Percentiles rank a stretch among this genome's conserved stretches.
phyloP scores from a whole-genome alignment of 2,797 vertebrate genomes.

The Spinus pinus region DNA sequence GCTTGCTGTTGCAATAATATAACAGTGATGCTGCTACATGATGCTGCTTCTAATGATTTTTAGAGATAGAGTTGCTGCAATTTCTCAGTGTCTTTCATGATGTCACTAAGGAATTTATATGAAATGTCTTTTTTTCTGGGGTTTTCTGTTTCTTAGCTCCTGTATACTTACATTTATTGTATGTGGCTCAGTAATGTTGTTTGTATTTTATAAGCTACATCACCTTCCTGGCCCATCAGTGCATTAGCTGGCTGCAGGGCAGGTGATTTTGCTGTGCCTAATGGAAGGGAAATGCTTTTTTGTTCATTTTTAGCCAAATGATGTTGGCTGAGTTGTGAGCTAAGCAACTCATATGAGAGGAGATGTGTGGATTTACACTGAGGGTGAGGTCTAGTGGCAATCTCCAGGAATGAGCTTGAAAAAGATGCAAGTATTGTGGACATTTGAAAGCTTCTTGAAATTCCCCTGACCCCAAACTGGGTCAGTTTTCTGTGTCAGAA shows the following conservation, averaged over 20 bases:
- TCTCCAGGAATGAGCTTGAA: neutral
- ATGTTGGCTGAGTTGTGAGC: neutral
- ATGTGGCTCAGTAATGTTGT: neutral
- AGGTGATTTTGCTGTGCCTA: neutral
- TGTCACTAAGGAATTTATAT: neutral
- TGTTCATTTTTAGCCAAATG: neutral
- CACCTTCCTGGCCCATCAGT: neutral
- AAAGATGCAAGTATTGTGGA: neutral
- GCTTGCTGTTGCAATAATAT: neutral
- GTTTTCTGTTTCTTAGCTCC: neutral
- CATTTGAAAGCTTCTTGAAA: neutral
- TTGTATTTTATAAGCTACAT: accelerated
- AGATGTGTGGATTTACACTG: neutral
- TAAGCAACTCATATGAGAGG: neutral
- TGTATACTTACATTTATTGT: accelerated
- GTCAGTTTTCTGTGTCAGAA: neutral
- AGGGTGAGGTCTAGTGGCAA: accelerated
- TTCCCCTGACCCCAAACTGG: accelerated
- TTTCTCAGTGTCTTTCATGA: neutral
- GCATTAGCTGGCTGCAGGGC: neutral
- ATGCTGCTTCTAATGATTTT: neutral
- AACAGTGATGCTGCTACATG: neutral
- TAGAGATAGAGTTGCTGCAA: neutral
- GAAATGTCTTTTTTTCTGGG: neutral
- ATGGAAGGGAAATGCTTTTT: neutral